A percentile compares a stretch with the other conserved stretches of the same genome.
Conservation (phyloP, 2,797 vertebrate species). For the Sphenopsis melanotis region DNA sequence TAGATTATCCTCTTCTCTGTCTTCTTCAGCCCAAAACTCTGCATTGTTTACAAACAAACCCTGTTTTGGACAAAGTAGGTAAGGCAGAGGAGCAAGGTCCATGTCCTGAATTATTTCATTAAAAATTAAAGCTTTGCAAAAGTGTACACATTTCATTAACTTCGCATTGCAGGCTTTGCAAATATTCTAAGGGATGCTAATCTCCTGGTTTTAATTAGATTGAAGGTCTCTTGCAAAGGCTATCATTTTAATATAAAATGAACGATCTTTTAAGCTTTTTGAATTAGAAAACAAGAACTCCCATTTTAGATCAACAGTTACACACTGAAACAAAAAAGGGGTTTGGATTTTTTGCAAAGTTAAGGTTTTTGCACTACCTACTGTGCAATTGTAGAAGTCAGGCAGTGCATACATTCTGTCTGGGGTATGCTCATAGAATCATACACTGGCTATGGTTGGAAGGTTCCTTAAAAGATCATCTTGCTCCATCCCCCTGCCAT, state of each 20-base stretch:
- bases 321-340: slow-evolving; percentile 22
- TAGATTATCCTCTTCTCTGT: not conserved
- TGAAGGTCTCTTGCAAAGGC: slow-evolving; percentile 75
- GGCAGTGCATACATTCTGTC: not conserved
- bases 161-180: slow-evolving; percentile 72
- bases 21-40: not conserved
- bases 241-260: slow-evolving; percentile 76
- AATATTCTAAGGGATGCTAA: slow-evolving; percentile 76
- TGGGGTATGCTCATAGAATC: not conserved
- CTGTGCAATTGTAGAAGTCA: not conserved
- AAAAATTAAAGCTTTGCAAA: slow-evolving; percentile 78
- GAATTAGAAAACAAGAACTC: slow-evolving; percentile 67
- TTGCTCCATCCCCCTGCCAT: not conserved
- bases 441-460: not conserved
- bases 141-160: slow-evolving; percentile 78
- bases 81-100: slow-evolving; percentile 11
- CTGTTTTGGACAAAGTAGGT: not conserved
- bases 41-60: slow-evolving; percentile 37
- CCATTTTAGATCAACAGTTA: slow-evolving; percentile 61
- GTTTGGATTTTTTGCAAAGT: not conserved
- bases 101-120: slow-evolving; percentile 69
- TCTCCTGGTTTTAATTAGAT: slow-evolving; percentile 79
- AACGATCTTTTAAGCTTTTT: slow-evolving; percentile 62
- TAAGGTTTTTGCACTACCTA: not conserved
- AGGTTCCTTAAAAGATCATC: not conserved